phyloP scores from a whole-genome alignment of 1,140 invertebrate genomes.

The Achatina immaculata region DNA sequence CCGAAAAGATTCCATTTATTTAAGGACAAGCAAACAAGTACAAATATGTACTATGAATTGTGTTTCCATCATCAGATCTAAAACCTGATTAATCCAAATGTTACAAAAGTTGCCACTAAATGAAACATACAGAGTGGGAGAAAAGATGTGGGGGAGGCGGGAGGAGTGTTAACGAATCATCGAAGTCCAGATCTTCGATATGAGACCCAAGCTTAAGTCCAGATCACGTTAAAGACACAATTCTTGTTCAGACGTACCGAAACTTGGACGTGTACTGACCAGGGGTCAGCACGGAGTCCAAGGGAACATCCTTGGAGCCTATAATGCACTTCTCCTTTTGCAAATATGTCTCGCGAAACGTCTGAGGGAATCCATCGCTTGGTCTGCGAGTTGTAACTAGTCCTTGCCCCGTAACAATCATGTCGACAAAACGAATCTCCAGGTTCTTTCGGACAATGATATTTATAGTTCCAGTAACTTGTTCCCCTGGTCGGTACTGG shows the following conservation, averaged over 20 bases:
- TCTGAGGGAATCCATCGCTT: conserved; percentile 37
- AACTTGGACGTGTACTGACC: conserved; percentile 66
- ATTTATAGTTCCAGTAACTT: conserved; percentile 56
- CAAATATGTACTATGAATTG: too few species aligned
- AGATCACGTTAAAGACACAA: too few species aligned
- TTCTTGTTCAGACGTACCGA: conserved; percentile 30
- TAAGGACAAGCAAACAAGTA: too few species aligned
- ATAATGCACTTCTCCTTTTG: conserved; percentile 60
- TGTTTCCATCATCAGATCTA: too few species aligned
- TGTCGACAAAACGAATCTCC: conserved; percentile 62
- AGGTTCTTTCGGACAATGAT: conserved; percentile 53
- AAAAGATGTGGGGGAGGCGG: background rate
- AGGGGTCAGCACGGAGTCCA: conserved; percentile 57
- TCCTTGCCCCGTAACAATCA: conserved; percentile 57
- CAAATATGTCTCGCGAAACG: conserved; percentile 55
- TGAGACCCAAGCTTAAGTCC: too few species aligned
- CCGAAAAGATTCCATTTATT: too few species aligned
- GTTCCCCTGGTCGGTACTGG: conserved; percentile 58
- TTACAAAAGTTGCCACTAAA: background rate
- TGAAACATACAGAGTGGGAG: too few species aligned
- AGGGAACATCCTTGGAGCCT: conserved; percentile 52
- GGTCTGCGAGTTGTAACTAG: conserved; percentile 44
- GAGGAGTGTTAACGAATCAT: background rate
- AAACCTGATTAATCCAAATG: background rate
- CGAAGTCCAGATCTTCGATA: too few species aligned